Percentiles rank a stretch among this genome's conserved stretches.
Conservation (phyloP, 2,113 vertebrate genomes). For the Clupea harengus region DNA sequence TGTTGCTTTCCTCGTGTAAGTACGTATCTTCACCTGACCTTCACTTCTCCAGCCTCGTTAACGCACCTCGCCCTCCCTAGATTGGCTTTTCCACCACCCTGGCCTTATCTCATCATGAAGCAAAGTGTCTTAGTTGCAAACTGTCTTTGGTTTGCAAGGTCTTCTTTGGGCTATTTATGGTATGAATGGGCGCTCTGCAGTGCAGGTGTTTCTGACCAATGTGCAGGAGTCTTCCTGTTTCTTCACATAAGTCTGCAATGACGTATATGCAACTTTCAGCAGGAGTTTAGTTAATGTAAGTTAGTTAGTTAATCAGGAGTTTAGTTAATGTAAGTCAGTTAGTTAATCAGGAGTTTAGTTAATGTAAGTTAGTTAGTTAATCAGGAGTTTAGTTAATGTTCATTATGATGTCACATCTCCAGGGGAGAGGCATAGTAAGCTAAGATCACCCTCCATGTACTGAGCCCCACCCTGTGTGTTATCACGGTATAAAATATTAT, state of each 20-base stretch:
- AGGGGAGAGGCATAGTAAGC: too few relatives aligned
- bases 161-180: neutral
- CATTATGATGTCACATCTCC: too few relatives aligned
- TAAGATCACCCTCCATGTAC: too few relatives aligned
- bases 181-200: neutral
- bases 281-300: too few relatives aligned
- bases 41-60: neutral
- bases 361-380: too few relatives aligned
- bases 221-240: neutral
- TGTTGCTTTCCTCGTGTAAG: neutral
- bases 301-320: too few relatives aligned
- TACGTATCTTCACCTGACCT: neutral
- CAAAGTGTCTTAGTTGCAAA: neutral
- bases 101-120: neutral
- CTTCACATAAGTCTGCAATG: neutral
- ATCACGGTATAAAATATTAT: too few relatives aligned
- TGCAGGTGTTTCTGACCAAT: neutral
- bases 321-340: too few relatives aligned
- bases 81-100: neutral
- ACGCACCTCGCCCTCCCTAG: neutral
- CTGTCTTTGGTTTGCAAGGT: neutral
- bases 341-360: too few relatives aligned
- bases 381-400: too few relatives aligned
- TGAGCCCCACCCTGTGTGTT: too few relatives aligned
- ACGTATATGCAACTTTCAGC: neutral